Conservation (phyloP, 92 coral and sea anemone species). For the Pocillopora meandrina region DNA sequence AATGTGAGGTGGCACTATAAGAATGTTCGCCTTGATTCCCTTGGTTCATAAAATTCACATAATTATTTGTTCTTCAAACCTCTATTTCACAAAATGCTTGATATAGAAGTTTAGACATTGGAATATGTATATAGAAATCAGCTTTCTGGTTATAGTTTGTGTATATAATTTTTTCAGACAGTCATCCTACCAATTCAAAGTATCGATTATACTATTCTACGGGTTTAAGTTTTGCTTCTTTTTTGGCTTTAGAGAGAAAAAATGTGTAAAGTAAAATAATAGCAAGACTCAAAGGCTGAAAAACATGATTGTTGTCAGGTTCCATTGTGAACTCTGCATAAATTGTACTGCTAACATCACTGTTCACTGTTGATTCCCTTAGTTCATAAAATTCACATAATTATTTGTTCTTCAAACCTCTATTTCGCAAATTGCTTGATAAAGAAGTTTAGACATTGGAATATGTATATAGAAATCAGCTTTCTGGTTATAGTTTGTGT, state of each 20-base stretch:
- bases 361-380: not conserved
- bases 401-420: too few species aligned
- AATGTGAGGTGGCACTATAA: slow-evolving; percentile 13
- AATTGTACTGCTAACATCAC: too few species aligned
- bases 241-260: too few species aligned
- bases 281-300: too few species aligned
- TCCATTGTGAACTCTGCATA: too few species aligned
- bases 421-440: not conserved
- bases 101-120: slow-evolving; percentile 13
- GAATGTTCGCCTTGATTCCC: slow-evolving; percentile 15
- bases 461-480: slow-evolving; percentile 3
- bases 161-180: too few species aligned
- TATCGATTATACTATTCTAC: not conserved
- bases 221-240: not conserved
- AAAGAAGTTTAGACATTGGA: slow-evolving; percentile 13
- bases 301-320: too few species aligned
- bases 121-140: slow-evolving; percentile 7
- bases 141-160: not conserved
- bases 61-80: too few species aligned
- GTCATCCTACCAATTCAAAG: not conserved
- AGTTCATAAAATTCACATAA: too few species aligned
- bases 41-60: not conserved
- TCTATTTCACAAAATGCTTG: not conserved
- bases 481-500: not conserved
- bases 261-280: too few species aligned